Base-by-base conservation (phyloP, 2,888 invertebrate genomes). In the Limenitis camilla region DNA sequence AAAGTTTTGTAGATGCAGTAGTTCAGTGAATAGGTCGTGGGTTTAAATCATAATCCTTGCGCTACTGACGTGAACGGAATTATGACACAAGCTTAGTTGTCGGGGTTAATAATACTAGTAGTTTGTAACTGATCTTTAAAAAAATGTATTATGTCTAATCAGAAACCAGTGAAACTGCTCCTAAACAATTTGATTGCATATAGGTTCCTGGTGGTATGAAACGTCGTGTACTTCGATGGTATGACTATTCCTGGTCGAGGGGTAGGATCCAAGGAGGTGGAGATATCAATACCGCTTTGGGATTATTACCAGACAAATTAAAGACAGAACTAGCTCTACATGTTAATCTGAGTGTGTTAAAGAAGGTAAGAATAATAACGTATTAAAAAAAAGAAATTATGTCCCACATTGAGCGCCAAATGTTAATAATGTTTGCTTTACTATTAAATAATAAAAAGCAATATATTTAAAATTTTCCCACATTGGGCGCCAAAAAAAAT, bases 241-340 rank as follows among this genome's bases (percentile, higher is more conserved):
- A 98, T 82, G 97, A 98, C 85, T 98, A 98, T 81, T 97, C 97
- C 30, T 98, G 98, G 98, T 97, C 97, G 4, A 90, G 98, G 55
- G 98, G 98, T 5, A 89, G 97, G 46, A 97, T 98, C 68, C 97
- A 97, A 78, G 98, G 98, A 2, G 97, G 96, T 1, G 96, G 97
- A 6, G 98, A 98, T 79, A 98, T 98, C 75, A 97, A 97, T 75
- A 97, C 97, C 1, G 96, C 96, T 2, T 88, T 98, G 48, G 97
- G 97, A 8, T 88, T 98, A 32, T 89, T 98, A 56, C 98, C 98
- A 2, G 98, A 98, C 77, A 98, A 98, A 79, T 91, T 98, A 63
- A 98, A 98, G 90, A 98, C 98, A 35, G 98, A 98, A 81, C 89
- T 98, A 61, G 98, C 98, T 9, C 89, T 98, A 58, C 97, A 98